Conservation (phyloP, 2,797 vertebrate species). For the Danio kyathit region DNA sequence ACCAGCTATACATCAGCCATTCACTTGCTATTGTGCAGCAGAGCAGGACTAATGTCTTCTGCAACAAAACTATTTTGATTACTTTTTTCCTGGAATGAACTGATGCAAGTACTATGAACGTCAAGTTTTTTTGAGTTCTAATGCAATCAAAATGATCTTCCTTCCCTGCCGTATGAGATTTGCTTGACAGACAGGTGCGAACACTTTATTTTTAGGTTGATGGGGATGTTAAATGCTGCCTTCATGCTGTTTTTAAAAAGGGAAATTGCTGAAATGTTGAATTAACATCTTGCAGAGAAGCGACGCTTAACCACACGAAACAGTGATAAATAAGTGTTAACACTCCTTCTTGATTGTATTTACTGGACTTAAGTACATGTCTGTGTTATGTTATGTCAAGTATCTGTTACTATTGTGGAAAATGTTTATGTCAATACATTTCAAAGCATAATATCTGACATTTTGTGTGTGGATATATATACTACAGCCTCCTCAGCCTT, state of each 20-base stretch:
- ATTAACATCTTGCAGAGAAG: neutral
- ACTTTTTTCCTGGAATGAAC: neutral
- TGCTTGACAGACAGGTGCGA: neutral
- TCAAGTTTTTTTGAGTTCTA: neutral
- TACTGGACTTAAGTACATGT: neutral
- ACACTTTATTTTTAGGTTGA: neutral
- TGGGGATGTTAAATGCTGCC: neutral
- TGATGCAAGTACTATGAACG: neutral
- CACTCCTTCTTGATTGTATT: neutral
- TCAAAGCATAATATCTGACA: no score
- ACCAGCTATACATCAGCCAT: constrained; percentile 9
- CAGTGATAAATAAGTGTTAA: neutral
- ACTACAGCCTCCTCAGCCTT: no score
- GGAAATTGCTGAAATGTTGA: neutral
- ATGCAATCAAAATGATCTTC: neutral
- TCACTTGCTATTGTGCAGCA: neutral
- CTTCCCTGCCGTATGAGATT: no score
- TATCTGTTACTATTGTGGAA: no score
- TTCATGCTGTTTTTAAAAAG: neutral
- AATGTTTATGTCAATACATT: no score
- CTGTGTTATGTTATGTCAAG: no score
- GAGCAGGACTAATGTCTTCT: neutral
- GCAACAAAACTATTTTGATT: neutral
- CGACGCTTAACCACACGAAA: no score
- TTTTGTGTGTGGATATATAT: no score